Percentiles rank a stretch among this genome's conserved stretches.
These are phyloP conservation scores for Phainopepla nitens DNA, from an alignment of 2,113 vertebrate genomes.

Conservation along the genomic window DNA sequence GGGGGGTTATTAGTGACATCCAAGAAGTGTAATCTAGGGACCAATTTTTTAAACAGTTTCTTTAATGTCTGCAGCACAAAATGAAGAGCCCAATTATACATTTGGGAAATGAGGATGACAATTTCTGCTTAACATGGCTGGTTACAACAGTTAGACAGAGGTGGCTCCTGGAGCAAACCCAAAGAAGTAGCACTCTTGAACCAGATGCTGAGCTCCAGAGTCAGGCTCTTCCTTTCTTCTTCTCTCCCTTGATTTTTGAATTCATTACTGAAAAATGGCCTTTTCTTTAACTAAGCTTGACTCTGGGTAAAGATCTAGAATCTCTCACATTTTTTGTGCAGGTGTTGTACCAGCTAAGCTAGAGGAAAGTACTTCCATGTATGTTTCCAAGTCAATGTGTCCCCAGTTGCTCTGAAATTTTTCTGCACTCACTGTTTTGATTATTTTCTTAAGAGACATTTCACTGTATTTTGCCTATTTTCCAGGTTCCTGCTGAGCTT, in stretches of 20 bases:
- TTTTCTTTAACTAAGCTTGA: neutral
- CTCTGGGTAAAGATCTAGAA: neutral
- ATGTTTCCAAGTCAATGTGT: neutral
- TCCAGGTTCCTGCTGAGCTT: neutral
- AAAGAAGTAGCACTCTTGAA: neutral
- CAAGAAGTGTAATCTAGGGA: neutral
- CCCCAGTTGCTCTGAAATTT: neutral
- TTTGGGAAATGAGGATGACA: neutral
- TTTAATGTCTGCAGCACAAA: neutral
- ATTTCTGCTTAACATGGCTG: neutral
- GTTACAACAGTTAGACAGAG: neutral
- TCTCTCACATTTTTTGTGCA: neutral
- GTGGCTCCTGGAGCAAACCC: neutral
- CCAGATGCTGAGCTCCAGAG: neutral
- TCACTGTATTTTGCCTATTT: neutral
- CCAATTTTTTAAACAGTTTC: neutral
- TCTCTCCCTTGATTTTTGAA: neutral
- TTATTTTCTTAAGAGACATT: conserved; percentile 17
- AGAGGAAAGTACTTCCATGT: neutral
- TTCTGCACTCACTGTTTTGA: neutral
- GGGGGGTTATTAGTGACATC: neutral
- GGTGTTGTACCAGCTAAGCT: neutral
- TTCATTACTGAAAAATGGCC: neutral
- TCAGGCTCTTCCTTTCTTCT: neutral
- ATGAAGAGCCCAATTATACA: neutral